A percentile compares a stretch with the other conserved stretches of the same genome.
These are phyloP conservation scores for Epirrhoe tristata DNA, from an alignment of 2,888 invertebrate genomes.

Conservation along the genomic window DNA sequence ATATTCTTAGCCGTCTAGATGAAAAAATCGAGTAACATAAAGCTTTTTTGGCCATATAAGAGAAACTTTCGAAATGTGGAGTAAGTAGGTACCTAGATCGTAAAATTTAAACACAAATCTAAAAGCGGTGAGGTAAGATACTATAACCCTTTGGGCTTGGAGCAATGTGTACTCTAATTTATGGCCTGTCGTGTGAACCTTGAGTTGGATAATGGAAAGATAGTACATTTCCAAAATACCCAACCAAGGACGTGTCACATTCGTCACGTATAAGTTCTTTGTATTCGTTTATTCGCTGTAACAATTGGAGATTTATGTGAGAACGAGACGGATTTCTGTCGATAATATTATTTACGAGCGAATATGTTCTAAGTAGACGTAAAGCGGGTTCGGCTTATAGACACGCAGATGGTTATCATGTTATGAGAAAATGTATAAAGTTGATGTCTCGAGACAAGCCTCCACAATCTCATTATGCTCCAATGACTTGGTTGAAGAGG, in stretches of 20 bases:
- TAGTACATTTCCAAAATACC: constrained; percentile 24
- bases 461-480: constrained; percentile 33
- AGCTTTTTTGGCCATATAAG: neutral
- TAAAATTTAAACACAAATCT: constrained; percentile 11
- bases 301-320: constrained; percentile 66
- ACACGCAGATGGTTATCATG: constrained; percentile 52
- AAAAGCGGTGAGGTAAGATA: constrained; percentile 12
- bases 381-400: constrained; percentile 54
- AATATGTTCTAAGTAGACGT: constrained; percentile 53
- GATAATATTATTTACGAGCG: constrained; percentile 67
- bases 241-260: constrained; percentile 44
- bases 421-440: constrained; percentile 44
- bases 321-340: constrained; percentile 64
- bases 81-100: constrained; percentile 10
- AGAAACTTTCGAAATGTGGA: constrained; percentile 4
- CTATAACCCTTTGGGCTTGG: constrained; percentile 18
- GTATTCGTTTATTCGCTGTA: constrained; percentile 70
- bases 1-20: too few relatives aligned
- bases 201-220: constrained; percentile 26
- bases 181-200: constrained; percentile 17
- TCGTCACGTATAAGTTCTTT: constrained; percentile 62
- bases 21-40: neutral
- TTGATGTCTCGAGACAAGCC: constrained; percentile 34
- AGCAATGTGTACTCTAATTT: constrained; percentile 16
- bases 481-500: constrained; percentile 31